Conservation (phyloP, 2,888 invertebrate genomes). For the Bellardia pandia region DNA sequence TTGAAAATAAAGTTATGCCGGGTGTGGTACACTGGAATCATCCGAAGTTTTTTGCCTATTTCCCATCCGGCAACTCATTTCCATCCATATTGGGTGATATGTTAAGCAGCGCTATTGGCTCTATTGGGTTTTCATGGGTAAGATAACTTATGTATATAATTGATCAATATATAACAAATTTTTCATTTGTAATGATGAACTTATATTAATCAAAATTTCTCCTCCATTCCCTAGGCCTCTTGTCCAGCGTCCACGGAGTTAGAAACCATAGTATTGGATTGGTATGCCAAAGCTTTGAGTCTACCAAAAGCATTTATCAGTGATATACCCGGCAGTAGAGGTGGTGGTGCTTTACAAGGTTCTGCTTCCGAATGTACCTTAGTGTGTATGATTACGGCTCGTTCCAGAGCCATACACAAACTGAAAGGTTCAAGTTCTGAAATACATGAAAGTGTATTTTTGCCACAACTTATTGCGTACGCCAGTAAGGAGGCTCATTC, state of each 20-base stretch:
- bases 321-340: slow-evolving; percentile 84
- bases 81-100: slow-evolving; percentile 96
- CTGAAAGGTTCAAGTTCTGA: slow-evolving; percentile 86
- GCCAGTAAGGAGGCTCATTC: slow-evolving; percentile 90
- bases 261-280: slow-evolving; percentile 92
- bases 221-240: slow-evolving; percentile 86
- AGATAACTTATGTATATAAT: slow-evolving; percentile 57
- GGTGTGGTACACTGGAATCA: slow-evolving; percentile 97
- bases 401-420: slow-evolving; percentile 88
- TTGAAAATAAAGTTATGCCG: slow-evolving; percentile 91
- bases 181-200: no score
- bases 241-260: slow-evolving; percentile 94
- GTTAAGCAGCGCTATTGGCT: slow-evolving; percentile 94
- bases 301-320: slow-evolving; percentile 88
- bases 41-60: slow-evolving; percentile 96
- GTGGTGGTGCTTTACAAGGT: slow-evolving; percentile 93
- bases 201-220: neutral
- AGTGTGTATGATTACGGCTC: slow-evolving; percentile 90
- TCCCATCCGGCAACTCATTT: slow-evolving; percentile 95
- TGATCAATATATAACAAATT: no score
- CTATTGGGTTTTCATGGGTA: slow-evolving; percentile 97
- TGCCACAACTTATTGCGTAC: slow-evolving; percentile 91
- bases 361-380: slow-evolving; percentile 93
- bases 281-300: slow-evolving; percentile 91
- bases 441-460: slow-evolving; percentile 88